Base-by-base conservation (phyloP, 2,888 invertebrate species). In the Vesta saturnalis region DNA sequence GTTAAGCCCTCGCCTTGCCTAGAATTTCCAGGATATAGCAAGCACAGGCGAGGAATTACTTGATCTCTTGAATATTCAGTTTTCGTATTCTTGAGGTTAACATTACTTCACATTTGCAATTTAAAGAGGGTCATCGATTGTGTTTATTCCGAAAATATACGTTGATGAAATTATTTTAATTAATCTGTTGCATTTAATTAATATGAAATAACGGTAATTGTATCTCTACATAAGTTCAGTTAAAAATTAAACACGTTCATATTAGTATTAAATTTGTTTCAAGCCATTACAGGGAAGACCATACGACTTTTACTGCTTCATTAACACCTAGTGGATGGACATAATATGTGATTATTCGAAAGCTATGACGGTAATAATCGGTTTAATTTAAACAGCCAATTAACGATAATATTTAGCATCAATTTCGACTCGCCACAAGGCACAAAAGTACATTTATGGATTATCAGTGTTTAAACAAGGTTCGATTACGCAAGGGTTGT, bases 281-380 rank as follows among this genome's bases (percentile, higher is more conserved):
- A 56, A 12, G 14, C 35, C 56, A 22, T 52, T 67, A 62, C 58
- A 39, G 63, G 68, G 46, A 57, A 47, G 15, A 10, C 35, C 12
- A 35, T 15, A 60, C 62, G 72, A 73, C 70, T 74, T 74, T 74
- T 72, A 74, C 72, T 72, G 67, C 63, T 64, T 60, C 68, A 72
- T 74, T 74, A 74, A 62, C 73, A 72, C 72, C 69, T 67, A 62
- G 60, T 64, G 61, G 63, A 68, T 49, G 60, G 61, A 56, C 55
- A 57, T 70, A 70, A 67, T 69, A 64, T 66, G 83, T 82, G 84
- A 84, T 85, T 86, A 84, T 86, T 86, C 85, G 85, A 86, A 85
- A 86, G 85, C 84, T 84, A 85, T 86, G 62, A 70, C 58, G 60
- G 35, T 63, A 55, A 63, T 66, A 72, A 72, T 72, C 68, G 70